Percentiles rank a stretch among this genome's conserved stretches.
Evolutionary conservation across 2,113 vertebrate genomes (phyloP).

Genomic region (Phainopepla nitens): DNA sequence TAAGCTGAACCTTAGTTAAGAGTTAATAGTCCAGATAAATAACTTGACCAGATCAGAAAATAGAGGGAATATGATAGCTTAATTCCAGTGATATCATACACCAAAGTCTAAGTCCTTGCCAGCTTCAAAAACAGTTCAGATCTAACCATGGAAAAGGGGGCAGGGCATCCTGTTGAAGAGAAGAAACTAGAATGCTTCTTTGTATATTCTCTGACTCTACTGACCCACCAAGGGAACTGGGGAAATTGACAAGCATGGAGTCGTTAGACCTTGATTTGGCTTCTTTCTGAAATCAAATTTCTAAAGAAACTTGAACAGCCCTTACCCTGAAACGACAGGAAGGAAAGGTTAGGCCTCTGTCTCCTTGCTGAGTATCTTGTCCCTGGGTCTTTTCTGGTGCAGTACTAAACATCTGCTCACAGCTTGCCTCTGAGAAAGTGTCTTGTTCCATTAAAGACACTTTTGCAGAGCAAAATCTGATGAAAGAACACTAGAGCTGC

Average conservation of each 20-base stretch:
- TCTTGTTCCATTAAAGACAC: conserved; percentile 8
- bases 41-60: not conserved
- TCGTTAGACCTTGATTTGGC: rapidly evolving
- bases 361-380: not conserved
- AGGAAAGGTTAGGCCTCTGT: not conserved
- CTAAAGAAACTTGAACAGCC: not conserved
- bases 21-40: not conserved
- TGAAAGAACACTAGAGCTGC: not conserved
- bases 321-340: not conserved
- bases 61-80: not conserved
- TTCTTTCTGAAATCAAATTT: not conserved
- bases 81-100: not conserved
- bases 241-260: not conserved
- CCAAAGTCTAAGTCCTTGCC: not conserved
- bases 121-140: not conserved
- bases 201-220: not conserved
- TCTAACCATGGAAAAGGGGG: not conserved
- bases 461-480: not conserved
- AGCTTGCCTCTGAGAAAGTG: not conserved
- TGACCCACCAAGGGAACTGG: not conserved
- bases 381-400: not conserved
- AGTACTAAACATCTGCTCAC: not conserved
- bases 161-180: not conserved
- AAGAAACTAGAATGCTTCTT: not conserved
- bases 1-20: not conserved